A percentile compares a stretch with the other conserved stretches of the same genome.
These are phyloP conservation scores for Horisme vitalbata DNA, from an alignment of 2,888 invertebrate genomes.

Conservation along the genomic window DNA sequence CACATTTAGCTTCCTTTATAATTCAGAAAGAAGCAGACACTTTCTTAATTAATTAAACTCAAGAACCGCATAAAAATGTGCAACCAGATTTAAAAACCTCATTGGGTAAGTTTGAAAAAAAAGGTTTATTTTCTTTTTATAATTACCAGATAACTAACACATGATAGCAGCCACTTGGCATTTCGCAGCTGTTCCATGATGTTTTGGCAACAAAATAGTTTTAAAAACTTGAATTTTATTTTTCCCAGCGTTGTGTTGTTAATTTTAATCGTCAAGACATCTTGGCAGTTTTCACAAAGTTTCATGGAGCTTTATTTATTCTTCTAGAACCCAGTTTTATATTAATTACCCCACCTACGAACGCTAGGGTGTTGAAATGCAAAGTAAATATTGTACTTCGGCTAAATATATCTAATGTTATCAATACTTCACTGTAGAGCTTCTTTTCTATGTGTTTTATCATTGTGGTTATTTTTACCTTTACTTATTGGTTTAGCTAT, in stretches of 20 bases:
- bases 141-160: constrained; percentile 32
- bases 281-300: constrained; percentile 78
- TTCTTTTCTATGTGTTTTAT: too few relatives aligned
- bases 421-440: not conserved
- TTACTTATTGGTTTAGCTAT: too few relatives aligned
- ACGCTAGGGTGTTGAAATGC: constrained; percentile 13
- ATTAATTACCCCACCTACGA: constrained; percentile 64
- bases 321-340: constrained; percentile 60
- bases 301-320: constrained; percentile 65
- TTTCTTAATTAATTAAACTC: constrained; percentile 41
- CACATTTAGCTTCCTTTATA: constrained; percentile 37
- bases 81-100: constrained; percentile 20
- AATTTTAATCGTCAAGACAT: constrained; percentile 75
- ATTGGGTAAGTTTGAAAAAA: not conserved
- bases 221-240: constrained; percentile 70
- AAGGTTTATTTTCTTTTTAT: constrained; percentile 21
- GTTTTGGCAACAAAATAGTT: constrained; percentile 73
- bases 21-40: constrained; percentile 30
- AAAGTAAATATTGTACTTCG: constrained; percentile 2
- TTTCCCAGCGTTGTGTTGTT: constrained; percentile 58
- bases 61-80: constrained; percentile 28
- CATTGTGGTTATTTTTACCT: too few relatives aligned
- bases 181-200: constrained; percentile 68
- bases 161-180: constrained; percentile 40
- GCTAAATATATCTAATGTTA: constrained; percentile 1